Conservation (phyloP, 2,113 vertebrate species). For the Microtus pennsylvanicus region DNA sequence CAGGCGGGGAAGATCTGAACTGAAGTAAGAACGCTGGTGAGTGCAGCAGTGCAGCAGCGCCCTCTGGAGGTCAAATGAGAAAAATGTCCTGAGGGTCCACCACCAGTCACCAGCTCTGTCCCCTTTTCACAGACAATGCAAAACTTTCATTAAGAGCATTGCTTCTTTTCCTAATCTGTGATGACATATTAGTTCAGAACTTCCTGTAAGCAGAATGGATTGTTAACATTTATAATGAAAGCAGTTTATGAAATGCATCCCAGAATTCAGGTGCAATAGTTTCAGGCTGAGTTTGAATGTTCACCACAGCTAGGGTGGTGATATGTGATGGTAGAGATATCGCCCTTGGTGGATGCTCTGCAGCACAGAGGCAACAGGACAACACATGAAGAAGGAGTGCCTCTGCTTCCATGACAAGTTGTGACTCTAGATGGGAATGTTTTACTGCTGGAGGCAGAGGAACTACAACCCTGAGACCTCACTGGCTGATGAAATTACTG, state of each 20-base stretch:
- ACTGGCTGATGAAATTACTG: not conserved
- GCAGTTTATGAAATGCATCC: too few species aligned
- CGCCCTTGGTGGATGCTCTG: not conserved
- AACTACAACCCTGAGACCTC: too few species aligned
- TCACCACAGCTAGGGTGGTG: not conserved
- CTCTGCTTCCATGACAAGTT: not conserved
- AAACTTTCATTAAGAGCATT: too few species aligned
- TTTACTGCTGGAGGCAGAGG: not conserved
- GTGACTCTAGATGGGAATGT: not conserved
- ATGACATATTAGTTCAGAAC: not conserved
- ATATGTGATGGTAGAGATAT: too few species aligned
- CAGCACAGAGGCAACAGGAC: not conserved
- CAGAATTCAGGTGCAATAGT: not conserved
- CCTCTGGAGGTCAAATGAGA: not conserved
- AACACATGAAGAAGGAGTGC: not conserved
- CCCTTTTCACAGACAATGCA: not conserved
- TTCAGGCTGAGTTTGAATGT: not conserved
- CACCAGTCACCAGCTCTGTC: too few species aligned
- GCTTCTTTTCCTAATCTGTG: too few species aligned
- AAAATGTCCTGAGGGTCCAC: not conserved
- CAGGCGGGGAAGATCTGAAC: too few species aligned
- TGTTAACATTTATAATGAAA: not conserved
- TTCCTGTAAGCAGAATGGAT: not conserved
- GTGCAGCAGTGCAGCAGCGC: not conserved
- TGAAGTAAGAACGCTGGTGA: not conserved